A percentile compares a stretch with the other conserved stretches of the same genome.
Conservation (phyloP, 2,113 vertebrate species). For the Equus quagga region DNA sequence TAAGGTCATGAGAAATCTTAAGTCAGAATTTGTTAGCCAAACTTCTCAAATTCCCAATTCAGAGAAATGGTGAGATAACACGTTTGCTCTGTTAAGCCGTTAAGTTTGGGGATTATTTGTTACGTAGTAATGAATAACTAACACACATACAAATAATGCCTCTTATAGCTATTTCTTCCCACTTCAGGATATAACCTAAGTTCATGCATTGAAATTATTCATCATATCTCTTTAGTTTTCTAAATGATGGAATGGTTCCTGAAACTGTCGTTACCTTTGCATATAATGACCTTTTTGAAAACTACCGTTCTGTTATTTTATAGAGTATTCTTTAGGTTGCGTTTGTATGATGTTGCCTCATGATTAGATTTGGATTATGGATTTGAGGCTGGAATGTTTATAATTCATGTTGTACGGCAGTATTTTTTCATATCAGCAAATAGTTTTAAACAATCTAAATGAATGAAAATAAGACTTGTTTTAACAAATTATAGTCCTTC, state of each 20-base stretch:
- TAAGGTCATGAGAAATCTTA: neutral
- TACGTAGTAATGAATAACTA: neutral
- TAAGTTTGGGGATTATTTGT: neutral
- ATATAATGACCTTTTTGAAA: neutral
- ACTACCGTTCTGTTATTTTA: neutral
- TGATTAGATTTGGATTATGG: neutral
- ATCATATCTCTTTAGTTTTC: neutral
- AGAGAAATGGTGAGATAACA: neutral
- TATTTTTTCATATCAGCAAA: neutral
- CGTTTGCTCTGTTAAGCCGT: neutral
- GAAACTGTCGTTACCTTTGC: neutral
- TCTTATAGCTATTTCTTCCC: neutral
- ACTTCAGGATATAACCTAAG: neutral
- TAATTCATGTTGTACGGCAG: neutral
- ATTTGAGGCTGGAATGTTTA: neutral
- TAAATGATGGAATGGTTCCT: neutral
- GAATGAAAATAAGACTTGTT: neutral
- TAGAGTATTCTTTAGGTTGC: neutral
- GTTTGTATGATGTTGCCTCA: neutral
- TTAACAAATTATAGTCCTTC: slow-evolving; percentile 5
- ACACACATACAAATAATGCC: neutral
- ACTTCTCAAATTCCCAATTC: neutral
- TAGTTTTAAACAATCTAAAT: neutral
- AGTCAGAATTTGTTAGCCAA: neutral
- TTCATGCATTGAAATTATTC: neutral